Evolutionary conservation across 2,888 invertebrate genomes (phyloP).

Genomic region (Dasypolia templi): DNA sequence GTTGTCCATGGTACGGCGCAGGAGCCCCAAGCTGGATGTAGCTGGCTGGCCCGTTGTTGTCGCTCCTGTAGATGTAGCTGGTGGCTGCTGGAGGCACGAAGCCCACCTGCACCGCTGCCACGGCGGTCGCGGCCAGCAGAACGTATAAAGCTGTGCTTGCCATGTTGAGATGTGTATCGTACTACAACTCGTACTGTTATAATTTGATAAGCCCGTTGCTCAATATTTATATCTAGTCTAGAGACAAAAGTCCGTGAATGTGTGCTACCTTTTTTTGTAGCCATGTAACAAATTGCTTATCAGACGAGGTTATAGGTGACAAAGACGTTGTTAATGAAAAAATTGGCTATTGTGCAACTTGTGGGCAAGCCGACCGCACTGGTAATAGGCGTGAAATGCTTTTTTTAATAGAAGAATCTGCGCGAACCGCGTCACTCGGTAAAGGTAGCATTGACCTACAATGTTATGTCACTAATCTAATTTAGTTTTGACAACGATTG

Average conservation of each 20-base stretch:
- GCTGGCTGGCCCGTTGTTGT: conserved; percentile 86
- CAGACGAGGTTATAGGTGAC: conserved; percentile 88
- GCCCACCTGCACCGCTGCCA: conserved; percentile 82
- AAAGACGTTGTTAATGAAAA: conserved; percentile 85
- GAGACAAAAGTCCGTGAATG: conserved; percentile 85
- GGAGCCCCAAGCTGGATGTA: conserved; percentile 84
- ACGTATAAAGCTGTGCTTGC: conserved; percentile 75
- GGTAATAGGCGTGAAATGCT: conserved; percentile 79
- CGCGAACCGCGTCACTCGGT: conserved; percentile 48
- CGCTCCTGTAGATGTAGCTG: conserved; percentile 89
- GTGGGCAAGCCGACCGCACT: conserved; percentile 76
- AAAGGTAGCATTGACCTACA: conserved; percentile 59
- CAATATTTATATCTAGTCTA: conserved; percentile 88
- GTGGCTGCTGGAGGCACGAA: conserved; percentile 87
- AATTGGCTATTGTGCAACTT: conserved; percentile 78
- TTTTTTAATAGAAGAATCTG: conserved; percentile 72
- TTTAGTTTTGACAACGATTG: conserved; percentile 31
- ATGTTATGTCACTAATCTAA: conserved; percentile 57
- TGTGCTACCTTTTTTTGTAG: conserved; percentile 81
- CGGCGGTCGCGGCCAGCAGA: conserved; percentile 75
- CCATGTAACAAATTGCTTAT: conserved; percentile 88
- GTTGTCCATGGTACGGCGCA: conserved; percentile 76
- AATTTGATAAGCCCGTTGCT: conserved; percentile 85
- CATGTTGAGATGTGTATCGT: conserved; percentile 84
- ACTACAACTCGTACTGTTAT: conserved; percentile 81